A percentile compares a stretch with the other conserved stretches of the same genome.
phyloP scores from a whole-genome alignment of 92 coral and sea anemone genomes.

The Montipora capitata region DNA sequence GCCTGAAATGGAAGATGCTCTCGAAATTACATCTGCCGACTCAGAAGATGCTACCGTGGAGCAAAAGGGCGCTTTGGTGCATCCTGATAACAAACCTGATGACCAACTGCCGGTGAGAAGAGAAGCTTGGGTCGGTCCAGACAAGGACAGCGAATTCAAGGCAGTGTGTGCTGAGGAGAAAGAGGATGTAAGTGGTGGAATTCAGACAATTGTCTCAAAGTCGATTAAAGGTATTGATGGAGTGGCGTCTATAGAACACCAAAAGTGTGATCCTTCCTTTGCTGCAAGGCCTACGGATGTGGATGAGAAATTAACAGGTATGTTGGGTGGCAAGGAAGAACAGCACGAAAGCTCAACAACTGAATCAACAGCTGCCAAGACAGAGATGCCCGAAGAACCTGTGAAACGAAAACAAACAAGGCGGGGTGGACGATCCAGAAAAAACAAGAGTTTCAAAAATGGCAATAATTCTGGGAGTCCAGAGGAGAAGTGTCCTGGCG shows the following conservation, averaged over 20 bases:
- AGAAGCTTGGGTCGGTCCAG: conserved; percentile 20
- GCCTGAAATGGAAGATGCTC: not conserved
- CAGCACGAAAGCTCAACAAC: not conserved
- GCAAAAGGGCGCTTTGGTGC: not conserved
- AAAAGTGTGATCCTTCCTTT: not conserved
- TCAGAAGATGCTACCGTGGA: not conserved
- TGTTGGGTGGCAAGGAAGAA: not conserved
- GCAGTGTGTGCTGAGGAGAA: not conserved
- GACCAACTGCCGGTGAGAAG: not conserved
- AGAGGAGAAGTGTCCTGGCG: not conserved
- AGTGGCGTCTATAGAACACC: no score
- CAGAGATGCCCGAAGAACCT: not conserved
- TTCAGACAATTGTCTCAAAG: no score
- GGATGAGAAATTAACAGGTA: not conserved
- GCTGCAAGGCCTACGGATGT: not conserved
- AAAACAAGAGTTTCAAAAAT: not conserved
- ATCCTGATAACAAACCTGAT: not conserved
- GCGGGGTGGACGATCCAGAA: conserved; percentile 30
- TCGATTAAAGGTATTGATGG: no score
- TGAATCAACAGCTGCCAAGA: not conserved
- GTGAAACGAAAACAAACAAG: not conserved
- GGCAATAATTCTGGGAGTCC: not conserved
- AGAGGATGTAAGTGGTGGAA: not conserved
- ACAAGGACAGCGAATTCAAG: not conserved
- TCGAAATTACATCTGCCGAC: not conserved